phyloP scores from a whole-genome alignment of 2,888 invertebrate genomes.

The Prenolepis imparis region DNA sequence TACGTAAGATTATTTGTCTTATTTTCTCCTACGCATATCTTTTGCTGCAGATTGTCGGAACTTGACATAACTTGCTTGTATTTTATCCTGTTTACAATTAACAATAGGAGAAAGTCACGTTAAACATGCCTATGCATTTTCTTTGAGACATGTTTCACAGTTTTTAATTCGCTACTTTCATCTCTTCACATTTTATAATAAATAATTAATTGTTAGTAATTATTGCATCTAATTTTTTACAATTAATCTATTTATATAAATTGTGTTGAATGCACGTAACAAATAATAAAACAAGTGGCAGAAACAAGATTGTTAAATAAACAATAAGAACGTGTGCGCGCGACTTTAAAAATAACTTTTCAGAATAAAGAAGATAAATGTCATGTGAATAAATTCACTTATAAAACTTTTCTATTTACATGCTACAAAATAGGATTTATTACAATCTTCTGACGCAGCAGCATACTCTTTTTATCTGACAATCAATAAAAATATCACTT shows the following conservation, averaged over 20 bases:
- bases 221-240: neutral
- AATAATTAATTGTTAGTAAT: neutral
- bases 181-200: neutral
- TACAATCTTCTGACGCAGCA: neutral
- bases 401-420: constrained; percentile 9
- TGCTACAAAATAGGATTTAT: neutral
- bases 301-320: constrained; percentile 9
- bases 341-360: neutral
- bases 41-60: neutral
- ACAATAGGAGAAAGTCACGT: neutral
- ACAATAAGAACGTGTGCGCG: neutral
- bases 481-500: neutral
- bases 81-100: neutral
- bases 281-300: neutral
- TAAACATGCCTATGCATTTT: neutral
- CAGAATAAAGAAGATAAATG: neutral
- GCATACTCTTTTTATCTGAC: neutral
- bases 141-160: neutral
- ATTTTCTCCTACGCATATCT: neutral
- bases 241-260: neutral
- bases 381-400: neutral
- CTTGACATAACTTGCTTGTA: neutral
- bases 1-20: constrained; percentile 65
- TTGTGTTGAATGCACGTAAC: neutral
- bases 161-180: neutral